Evolutionary conservation across 2,888 invertebrate genomes (phyloP).

Genomic region (Kuschelorhynchus macadamiae): DNA sequence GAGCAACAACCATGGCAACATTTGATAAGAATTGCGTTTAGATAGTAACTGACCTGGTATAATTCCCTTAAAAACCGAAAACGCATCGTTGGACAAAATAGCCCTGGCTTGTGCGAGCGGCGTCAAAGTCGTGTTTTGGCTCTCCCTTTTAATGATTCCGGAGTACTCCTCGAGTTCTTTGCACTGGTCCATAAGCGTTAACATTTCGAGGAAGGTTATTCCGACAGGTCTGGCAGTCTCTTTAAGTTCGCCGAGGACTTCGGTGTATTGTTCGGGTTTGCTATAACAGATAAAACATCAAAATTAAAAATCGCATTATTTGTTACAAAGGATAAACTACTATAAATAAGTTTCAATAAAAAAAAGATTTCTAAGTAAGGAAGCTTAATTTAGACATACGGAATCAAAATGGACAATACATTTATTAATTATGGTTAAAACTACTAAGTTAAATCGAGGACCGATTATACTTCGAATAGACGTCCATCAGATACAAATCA

Average conservation of each 20-base stretch:
- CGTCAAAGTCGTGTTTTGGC: slow-evolving; percentile 41
- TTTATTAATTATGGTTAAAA: too few species aligned
- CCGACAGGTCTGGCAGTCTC: slow-evolving; percentile 75
- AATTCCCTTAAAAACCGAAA: slow-evolving; percentile 83
- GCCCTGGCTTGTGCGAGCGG: slow-evolving; percentile 60
- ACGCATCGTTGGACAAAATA: slow-evolving; percentile 76
- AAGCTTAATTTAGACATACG: too few species aligned
- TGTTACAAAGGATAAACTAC: too few species aligned
- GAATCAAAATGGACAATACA: too few species aligned
- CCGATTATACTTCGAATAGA: too few species aligned
- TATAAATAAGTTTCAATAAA: too few species aligned
- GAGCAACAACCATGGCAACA: too few species aligned
- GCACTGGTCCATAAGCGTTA: slow-evolving; percentile 85
- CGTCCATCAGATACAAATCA: too few species aligned
- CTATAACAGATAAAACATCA: slow-evolving; percentile 69
- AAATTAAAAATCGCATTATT: not conserved
- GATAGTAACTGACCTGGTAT: slow-evolving; percentile 77
- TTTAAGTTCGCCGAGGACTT: slow-evolving; percentile 76
- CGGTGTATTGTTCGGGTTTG: slow-evolving; percentile 78
- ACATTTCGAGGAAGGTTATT: slow-evolving; percentile 82
- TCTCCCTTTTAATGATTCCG: slow-evolving; percentile 60
- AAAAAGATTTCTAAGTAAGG: too few species aligned
- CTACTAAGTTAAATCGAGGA: too few species aligned
- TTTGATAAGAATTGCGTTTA: too few species aligned
- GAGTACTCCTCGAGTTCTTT: slow-evolving; percentile 75